Evolutionary conservation across 2,888 invertebrate genomes (phyloP).

Genomic region (Melieria omissa): DNA sequence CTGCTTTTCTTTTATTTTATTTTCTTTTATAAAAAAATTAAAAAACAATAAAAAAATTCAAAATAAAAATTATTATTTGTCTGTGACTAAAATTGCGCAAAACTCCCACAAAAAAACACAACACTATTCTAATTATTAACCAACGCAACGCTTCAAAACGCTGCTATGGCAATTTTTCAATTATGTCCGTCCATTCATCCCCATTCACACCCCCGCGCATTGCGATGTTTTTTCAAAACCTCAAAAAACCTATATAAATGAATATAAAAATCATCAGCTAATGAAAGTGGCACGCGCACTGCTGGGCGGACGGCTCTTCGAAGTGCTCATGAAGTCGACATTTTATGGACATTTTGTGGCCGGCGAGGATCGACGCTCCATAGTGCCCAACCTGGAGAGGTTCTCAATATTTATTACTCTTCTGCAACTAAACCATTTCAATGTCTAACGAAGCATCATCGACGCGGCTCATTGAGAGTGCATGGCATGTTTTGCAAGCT

Average conservation of each 20-base stretch:
- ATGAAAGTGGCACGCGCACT: slow-evolving; percentile 83
- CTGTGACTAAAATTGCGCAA: too few relatives aligned
- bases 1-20: slow-evolving; percentile 45
- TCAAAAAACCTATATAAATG: not conserved
- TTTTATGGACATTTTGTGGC: slow-evolving; percentile 99
- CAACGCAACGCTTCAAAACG: slow-evolving; percentile 18
- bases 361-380: slow-evolving; percentile 89
- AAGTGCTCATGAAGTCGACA: slow-evolving; percentile 87
- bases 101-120: too few relatives aligned
- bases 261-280: slow-evolving; percentile 70
- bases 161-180: not conserved
- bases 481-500: too few relatives aligned
- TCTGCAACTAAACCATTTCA: too few relatives aligned
- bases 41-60: too few relatives aligned
- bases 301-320: slow-evolving; percentile 85
- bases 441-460: too few relatives aligned
- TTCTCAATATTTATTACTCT: slow-evolving; percentile 49
- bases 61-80: too few relatives aligned
- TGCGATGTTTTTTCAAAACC: not conserved
- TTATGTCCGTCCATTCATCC: slow-evolving; percentile 6
- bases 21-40: not conserved
- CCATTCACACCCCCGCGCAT: not conserved
- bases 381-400: slow-evolving; percentile 85
- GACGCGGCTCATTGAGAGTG: too few relatives aligned
- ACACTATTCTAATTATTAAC: not conserved